Evolutionary conservation across 2,113 vertebrate genomes (phyloP).

Genomic region (Mormoops blainvillei): DNA sequence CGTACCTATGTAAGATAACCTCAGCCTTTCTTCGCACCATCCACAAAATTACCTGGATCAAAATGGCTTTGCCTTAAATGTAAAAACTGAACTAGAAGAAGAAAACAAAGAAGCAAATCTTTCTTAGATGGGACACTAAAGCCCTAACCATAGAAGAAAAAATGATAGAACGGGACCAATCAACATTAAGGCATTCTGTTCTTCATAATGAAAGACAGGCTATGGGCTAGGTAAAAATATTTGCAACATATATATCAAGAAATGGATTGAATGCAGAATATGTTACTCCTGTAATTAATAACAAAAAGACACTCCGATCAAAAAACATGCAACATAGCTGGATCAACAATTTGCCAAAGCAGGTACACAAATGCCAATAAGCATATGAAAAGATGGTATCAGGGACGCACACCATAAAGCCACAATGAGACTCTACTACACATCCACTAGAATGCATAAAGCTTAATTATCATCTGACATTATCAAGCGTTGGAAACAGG

Average conservation of each 20-base stretch:
- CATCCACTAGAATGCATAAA: background rate
- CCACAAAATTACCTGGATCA: background rate
- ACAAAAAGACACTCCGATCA: background rate
- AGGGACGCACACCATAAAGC: background rate
- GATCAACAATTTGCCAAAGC: background rate
- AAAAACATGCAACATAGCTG: background rate
- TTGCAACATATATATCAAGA: background rate
- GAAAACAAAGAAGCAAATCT: background rate
- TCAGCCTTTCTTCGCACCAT: background rate
- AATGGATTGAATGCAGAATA: background rate
- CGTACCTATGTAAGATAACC: background rate
- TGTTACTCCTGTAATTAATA: background rate
- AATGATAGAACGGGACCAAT: background rate
- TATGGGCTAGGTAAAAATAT: background rate
- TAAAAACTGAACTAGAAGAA: background rate
- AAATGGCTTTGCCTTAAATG: background rate
- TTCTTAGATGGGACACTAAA: background rate
- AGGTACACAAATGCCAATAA: background rate
- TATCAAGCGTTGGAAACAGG: background rate
- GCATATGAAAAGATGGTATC: background rate
- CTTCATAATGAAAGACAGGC: background rate
- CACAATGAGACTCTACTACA: background rate
- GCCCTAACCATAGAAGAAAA: background rate
- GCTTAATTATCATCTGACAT: background rate
- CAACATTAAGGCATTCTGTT: background rate